Percentiles rank a stretch among this genome's conserved stretches.
These are phyloP conservation scores for Aphelenchoides avenae DNA, from an alignment of 1,140 invertebrate species.

Conservation along the genomic window DNA sequence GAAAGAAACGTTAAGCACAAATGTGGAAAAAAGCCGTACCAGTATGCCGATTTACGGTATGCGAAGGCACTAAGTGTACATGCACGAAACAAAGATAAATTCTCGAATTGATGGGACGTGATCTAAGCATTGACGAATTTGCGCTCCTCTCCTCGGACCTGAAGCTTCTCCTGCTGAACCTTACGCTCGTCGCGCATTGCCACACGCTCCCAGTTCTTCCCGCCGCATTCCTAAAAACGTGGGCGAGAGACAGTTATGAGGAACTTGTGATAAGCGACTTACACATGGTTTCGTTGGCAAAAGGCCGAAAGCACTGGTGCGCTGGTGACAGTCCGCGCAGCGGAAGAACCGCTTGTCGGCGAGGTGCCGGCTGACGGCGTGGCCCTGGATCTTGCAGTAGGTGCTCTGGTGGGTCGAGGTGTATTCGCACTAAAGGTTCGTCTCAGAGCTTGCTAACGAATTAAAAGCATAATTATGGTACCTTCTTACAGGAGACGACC, in stretches of 20 bases:
- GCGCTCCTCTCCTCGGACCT: constrained; percentile 43
- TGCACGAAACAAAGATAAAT: too few species aligned
- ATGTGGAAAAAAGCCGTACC: too few species aligned
- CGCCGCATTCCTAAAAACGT: constrained; percentile 35
- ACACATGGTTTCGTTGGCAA: constrained; percentile 44
- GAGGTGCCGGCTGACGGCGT: constrained; percentile 29
- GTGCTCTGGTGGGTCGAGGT: constrained; percentile 27
- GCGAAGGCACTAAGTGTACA: too few species aligned
- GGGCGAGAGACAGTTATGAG: constrained; percentile 9
- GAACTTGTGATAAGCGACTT: constrained; percentile 18
- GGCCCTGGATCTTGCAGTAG: constrained; percentile 17
- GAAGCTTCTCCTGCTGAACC: constrained; percentile 28
- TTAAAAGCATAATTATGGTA: constrained; percentile 16
- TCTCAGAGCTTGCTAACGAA: background rate
- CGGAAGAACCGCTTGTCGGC: constrained; percentile 45
- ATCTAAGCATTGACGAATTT: too few species aligned
- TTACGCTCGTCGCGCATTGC: constrained; percentile 52
- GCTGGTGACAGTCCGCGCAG: constrained; percentile 31
- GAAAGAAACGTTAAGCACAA: too few species aligned
- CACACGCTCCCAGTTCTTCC: constrained; percentile 41
- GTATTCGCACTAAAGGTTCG: constrained; percentile 29
- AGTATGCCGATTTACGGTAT: too few species aligned
- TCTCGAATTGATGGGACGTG: too few species aligned
- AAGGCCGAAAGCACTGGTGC: constrained; percentile 29
- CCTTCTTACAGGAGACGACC: constrained; percentile 36